Evolutionary conservation across 2,888 invertebrate species (phyloP).

Genomic region (Chrysolina oricalcia): DNA sequence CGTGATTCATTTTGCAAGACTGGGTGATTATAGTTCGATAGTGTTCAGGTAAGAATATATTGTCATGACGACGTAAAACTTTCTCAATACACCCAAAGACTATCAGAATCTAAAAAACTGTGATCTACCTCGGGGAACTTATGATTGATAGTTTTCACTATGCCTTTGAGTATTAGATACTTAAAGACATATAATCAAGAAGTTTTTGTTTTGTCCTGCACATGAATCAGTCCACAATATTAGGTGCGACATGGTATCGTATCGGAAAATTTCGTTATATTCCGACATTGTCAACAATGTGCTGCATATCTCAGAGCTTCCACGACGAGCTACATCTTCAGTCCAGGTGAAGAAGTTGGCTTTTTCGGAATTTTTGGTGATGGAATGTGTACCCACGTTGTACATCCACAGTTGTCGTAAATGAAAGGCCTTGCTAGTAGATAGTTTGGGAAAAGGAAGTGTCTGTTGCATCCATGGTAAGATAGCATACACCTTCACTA

Average conservation of each 20-base stretch:
- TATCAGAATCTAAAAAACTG: no score
- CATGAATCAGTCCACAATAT: no score
- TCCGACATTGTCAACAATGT: constrained; percentile 9
- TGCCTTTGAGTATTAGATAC: no score
- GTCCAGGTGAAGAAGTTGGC: constrained; percentile 57
- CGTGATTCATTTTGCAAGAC: no score
- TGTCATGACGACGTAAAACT: no score
- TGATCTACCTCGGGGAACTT: no score
- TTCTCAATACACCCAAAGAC: no score
- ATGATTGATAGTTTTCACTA: no score
- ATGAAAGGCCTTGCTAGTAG: constrained; percentile 53
- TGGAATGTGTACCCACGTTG: constrained; percentile 49
- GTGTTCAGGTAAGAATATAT: no score
- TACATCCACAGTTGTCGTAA: constrained; percentile 56
- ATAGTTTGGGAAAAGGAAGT: constrained; percentile 52
- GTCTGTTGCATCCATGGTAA: constrained; percentile 56
- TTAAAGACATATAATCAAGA: no score
- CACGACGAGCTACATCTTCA: constrained; percentile 50
- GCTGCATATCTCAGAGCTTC: constrained; percentile 24
- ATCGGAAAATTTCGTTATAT: background rate
- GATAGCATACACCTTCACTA: constrained; percentile 36
- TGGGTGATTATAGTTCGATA: no score
- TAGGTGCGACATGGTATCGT: background rate
- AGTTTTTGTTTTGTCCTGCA: no score
- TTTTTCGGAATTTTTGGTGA: constrained; percentile 27